phyloP scores from a whole-genome alignment of 1,140 invertebrate species.

The Aphidius ervi region DNA sequence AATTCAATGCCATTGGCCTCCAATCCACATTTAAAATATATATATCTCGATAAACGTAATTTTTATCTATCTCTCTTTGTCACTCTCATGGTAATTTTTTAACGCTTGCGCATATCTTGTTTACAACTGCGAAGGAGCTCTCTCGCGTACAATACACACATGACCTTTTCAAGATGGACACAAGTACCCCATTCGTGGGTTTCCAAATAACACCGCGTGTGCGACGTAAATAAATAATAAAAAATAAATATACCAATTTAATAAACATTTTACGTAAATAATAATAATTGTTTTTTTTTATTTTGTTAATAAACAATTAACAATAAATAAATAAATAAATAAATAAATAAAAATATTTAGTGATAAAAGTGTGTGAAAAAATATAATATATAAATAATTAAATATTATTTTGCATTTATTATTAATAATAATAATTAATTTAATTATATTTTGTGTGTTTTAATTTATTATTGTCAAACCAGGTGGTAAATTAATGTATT shows the following conservation, averaged over 20 bases:
- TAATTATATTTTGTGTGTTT: too few relatives aligned
- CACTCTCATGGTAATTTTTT: not conserved
- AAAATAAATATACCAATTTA: too few relatives aligned
- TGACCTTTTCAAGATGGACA: constrained; percentile 56
- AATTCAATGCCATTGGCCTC: too few relatives aligned
- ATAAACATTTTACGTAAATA: too few relatives aligned
- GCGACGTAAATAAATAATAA: constrained; percentile 18
- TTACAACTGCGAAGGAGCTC: constrained; percentile 50
- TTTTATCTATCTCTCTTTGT: not conserved
- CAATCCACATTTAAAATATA: too few relatives aligned
- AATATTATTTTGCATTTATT: too few relatives aligned
- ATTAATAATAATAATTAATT: too few relatives aligned
- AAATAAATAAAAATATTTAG: too few relatives aligned
- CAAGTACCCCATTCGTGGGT: constrained; percentile 30
- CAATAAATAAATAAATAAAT: not conserved
- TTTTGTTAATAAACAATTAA: not conserved
- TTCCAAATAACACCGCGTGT: constrained; percentile 36
- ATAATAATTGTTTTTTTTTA: not conserved
- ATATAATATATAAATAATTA: too few relatives aligned
- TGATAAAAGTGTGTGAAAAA: too few relatives aligned
- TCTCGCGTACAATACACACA: constrained; percentile 44
- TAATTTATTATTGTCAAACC: not conserved
- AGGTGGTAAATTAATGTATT: not conserved
- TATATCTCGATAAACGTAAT: too few relatives aligned
- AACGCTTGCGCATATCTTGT: constrained; percentile 51